Percentiles rank a stretch among this genome's conserved stretches.
These are phyloP conservation scores for Heteronetta atricapilla DNA, from an alignment of 2,113 vertebrate species.

Conservation along the genomic window DNA sequence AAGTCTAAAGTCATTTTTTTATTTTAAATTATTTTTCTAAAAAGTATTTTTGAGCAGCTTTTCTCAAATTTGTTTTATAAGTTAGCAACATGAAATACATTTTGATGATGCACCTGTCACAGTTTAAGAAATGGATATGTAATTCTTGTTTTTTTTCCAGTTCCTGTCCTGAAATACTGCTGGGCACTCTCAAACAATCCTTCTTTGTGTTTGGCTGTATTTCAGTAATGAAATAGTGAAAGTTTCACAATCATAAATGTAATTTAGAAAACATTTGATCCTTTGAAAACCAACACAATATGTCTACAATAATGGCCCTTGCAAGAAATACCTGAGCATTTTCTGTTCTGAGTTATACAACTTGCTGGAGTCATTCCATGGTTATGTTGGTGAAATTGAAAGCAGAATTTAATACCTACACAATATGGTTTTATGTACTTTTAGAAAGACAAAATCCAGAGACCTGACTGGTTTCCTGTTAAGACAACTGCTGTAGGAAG, in stretches of 20 bases:
- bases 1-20: background rate
- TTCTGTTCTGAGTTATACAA: background rate
- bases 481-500: background rate
- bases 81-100: background rate
- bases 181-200: background rate
- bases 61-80: background rate
- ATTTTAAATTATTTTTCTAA: background rate
- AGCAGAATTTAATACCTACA: background rate
- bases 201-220: background rate
- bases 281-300: background rate
- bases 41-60: background rate
- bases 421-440: background rate
- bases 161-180: background rate
- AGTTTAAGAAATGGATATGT: background rate
- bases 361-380: background rate
- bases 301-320: background rate
- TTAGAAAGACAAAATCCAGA: background rate
- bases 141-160: background rate
- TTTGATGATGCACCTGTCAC: background rate
- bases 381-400: background rate
- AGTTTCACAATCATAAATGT: background rate
- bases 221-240: background rate
- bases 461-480: background rate
- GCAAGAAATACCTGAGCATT: background rate
- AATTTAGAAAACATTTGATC: background rate